Base-by-base conservation (phyloP, 2,888 invertebrate genomes). In the Eilema depressum region DNA sequence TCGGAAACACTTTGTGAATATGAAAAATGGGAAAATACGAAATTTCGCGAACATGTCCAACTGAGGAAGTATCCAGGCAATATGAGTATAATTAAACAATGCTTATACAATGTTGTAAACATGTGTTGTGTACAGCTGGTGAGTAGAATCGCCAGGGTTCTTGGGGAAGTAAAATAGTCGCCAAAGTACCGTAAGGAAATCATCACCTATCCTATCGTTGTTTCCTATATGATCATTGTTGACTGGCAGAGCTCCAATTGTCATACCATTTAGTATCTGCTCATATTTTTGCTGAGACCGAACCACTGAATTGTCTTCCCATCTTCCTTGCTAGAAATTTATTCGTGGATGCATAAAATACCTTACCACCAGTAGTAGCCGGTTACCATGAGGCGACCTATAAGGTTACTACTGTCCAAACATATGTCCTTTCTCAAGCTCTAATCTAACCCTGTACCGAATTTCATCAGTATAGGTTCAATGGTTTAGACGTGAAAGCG, bases 231-330 rank as follows among this genome's bases (percentile, higher is more conserved):
- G 57, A 25, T 57, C 23, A 57, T 57, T 57, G 25, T 25, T 57
- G 25, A 57, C 25, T 57, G 57, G 57, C 57, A 57, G 57, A 10
- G 12, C 23, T 57, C 57, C 57, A 57, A 57, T 57, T 57, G 57
- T 57, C 57, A 57, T 57, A 25, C 57, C 12, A 12, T 2, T 11
- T 23, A n/a, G 23, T 12, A 56, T n/a, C n/a, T 25, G 12, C n/a
- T 25, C 23, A 25, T 11, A 57, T 20, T 20, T 47, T 47, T 20
- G 17, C 4, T 2, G 20, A 47, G 20, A 47, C 47, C 7, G 1
- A 20, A 47, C 47, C 20, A 47, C 20, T 47, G 20, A 47, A 47
- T 20, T 41, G 17, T 41, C 41, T 41, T 14, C 17, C 41, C 17
- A 4, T 17, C 14, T 41, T 41, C 17, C 5, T 20, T 47, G 7